Evolutionary conservation across 2,888 invertebrate genomes (phyloP).

Genomic region (Euphydryas editha): DNA sequence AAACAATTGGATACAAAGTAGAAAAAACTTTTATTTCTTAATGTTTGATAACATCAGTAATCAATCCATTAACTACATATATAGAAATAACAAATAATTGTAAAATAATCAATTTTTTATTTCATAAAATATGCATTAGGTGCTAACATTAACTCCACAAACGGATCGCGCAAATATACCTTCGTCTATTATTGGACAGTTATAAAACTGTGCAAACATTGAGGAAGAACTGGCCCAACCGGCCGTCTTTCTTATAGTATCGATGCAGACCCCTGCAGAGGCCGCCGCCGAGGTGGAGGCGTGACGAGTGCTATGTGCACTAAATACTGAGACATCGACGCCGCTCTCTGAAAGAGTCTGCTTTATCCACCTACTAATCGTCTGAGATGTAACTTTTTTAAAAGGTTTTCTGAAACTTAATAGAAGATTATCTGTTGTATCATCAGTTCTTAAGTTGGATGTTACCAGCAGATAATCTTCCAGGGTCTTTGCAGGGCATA

Average conservation of each 20-base stretch:
- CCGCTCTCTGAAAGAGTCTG: conserved; percentile 6
- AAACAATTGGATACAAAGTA: no score
- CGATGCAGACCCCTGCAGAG: neutral
- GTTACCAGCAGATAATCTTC: neutral
- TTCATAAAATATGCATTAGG: no score
- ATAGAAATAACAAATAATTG: no score
- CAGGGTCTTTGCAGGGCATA: neutral
- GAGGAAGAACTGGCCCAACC: neutral
- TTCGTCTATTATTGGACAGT: neutral
- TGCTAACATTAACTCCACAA: no score
- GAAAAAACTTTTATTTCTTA: no score
- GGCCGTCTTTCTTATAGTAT: neutral
- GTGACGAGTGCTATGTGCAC: neutral
- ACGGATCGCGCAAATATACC: conserved; percentile 2
- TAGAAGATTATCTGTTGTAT: neutral
- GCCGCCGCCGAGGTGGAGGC: neutral
- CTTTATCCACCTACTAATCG: conserved; percentile 15
- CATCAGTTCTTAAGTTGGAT: neutral
- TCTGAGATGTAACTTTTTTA: conserved; percentile 3
- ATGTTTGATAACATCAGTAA: no score
- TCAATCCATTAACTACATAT: no score
- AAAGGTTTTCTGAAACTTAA: conserved; percentile 1
- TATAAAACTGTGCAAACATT: conserved; percentile 5
- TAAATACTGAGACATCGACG: neutral
- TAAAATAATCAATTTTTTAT: no score